These are phyloP conservation scores for Thaleichthys pacificus DNA, from an alignment of 2,797 vertebrate species.

Conservation along the genomic window DNA sequence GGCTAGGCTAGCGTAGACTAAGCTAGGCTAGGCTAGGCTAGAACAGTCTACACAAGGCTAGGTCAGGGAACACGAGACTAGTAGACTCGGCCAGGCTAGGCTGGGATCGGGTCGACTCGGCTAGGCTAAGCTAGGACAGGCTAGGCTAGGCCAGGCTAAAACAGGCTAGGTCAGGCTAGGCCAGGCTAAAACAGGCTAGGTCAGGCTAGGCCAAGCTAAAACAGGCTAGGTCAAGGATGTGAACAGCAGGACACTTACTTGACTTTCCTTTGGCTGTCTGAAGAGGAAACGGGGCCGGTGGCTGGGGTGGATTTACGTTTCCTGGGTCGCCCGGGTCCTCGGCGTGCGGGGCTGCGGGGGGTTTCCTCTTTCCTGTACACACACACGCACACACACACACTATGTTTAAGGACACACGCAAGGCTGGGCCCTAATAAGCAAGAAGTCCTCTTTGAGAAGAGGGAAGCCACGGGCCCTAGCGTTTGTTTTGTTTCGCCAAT, in stretches of 20 bases:
- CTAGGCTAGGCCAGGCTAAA: too few relatives aligned
- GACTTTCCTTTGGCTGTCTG: slow-evolving; percentile 80
- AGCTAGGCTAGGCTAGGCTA: not conserved
- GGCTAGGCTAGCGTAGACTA: not conserved
- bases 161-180: too few relatives aligned
- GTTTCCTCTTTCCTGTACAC: slow-evolving; percentile 88
- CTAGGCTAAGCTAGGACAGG: not conserved
- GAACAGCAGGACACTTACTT: slow-evolving; percentile 78
- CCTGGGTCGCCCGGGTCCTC: slow-evolving; percentile 90
- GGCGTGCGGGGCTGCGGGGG: slow-evolving; percentile 87
- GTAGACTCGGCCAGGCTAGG: not conserved
- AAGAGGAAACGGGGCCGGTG: slow-evolving; percentile 61
- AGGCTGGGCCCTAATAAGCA: slow-evolving; percentile 3
- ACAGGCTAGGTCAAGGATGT: slow-evolving; percentile 4
- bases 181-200: not conserved
- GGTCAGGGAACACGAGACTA: not conserved
- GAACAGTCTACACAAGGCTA: not conserved
- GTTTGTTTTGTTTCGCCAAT: not conserved
- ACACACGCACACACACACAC: slow-evolving; percentile 31
- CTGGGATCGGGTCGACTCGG: not conserved
- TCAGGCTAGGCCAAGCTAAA: not conserved
- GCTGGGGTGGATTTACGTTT: slow-evolving; percentile 82
- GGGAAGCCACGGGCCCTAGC: not conserved
- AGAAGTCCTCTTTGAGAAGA: slow-evolving; percentile 11
- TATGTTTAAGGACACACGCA: not conserved